A percentile compares a stretch with the other conserved stretches of the same genome.
phyloP scores from a whole-genome alignment of 2,888 invertebrate genomes.

The Autographa gamma region DNA sequence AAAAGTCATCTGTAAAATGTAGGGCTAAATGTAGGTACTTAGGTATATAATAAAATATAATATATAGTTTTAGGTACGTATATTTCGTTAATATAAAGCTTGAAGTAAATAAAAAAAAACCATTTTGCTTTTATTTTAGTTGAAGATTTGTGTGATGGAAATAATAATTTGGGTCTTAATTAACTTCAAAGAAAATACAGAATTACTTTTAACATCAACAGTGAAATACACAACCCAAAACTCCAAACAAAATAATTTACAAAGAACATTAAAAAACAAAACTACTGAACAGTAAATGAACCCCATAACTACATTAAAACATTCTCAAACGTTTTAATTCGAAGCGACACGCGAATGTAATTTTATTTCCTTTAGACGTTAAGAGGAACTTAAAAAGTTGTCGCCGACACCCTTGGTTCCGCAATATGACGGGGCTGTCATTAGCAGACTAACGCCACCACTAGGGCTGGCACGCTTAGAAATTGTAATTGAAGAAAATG shows the following conservation, averaged over 20 bases:
- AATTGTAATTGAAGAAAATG: background rate
- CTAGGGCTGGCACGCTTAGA: slow-evolving; percentile 38
- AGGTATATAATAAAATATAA: no score
- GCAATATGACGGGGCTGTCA: slow-evolving; percentile 59
- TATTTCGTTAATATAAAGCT: no score
- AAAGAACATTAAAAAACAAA: background rate
- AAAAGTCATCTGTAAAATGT: no score
- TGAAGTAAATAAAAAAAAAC: no score
- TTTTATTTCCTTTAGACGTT: slow-evolving; percentile 51
- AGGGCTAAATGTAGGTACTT: no score
- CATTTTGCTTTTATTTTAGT: no score
- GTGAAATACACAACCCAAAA: no score
- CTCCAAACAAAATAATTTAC: background rate
- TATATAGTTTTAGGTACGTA: no score
- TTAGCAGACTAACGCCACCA: slow-evolving; percentile 47
- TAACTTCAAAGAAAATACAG: no score
- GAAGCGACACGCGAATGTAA: slow-evolving; percentile 38
- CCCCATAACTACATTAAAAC: background rate
- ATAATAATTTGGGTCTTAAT: no score
- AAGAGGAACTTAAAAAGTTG: slow-evolving; percentile 55
- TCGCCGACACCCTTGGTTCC: slow-evolving; percentile 51
- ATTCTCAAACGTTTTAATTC: slow-evolving; percentile 34
- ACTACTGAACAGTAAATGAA: background rate
- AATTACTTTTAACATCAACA: no score
- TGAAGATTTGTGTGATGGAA: no score